Percentiles rank a stretch among this genome's conserved stretches.
Evolutionary conservation across 2,113 vertebrate genomes (phyloP).

Genomic region (Prochilodus magdalenae): DNA sequence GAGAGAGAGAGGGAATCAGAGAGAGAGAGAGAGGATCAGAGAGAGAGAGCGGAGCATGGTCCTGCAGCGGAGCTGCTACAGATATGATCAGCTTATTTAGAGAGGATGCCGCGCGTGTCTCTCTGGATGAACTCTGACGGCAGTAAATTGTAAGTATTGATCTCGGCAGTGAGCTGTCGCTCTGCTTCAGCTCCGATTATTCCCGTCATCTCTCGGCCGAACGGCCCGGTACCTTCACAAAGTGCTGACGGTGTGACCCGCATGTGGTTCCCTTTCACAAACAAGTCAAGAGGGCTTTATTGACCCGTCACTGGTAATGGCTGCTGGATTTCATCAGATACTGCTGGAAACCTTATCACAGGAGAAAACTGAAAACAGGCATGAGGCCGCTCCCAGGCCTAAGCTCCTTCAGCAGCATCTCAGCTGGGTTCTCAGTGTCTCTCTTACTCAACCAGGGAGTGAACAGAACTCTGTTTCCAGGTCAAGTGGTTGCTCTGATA

Average conservation of each 20-base stretch:
- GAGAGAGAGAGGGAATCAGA: conserved; percentile 69
- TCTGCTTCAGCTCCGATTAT: conserved; percentile 92
- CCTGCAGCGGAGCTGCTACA: conserved; percentile 92
- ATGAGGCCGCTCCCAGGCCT: conserved; percentile 86
- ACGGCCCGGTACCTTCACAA: conserved; percentile 87
- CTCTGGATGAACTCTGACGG: conserved; percentile 97
- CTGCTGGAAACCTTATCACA: conserved; percentile 88
- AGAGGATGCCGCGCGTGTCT: conserved; percentile 95
- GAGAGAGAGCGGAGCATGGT: conserved; percentile 54
- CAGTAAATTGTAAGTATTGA: conserved; percentile 99
- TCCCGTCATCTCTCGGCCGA: conserved; percentile 87
- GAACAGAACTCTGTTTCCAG: conserved; percentile 69
- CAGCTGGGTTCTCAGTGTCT: conserved; percentile 13
- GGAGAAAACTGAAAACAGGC: conserved; percentile 92
- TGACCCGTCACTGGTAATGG: conserved; percentile 87
- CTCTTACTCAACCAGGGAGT: conserved; percentile 2
- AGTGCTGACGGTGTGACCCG: conserved; percentile 91
- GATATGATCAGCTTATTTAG: conserved; percentile 99
- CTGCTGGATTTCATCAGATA: conserved; percentile 96
- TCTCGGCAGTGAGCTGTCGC: conserved; percentile 98
- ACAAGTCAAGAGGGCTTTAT: conserved; percentile 90
- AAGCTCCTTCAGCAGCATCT: conserved; percentile 61
- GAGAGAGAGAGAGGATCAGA: conserved; percentile 77
- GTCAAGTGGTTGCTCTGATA: conserved; percentile 64
- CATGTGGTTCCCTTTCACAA: conserved; percentile 88